Conservation (phyloP, 2,113 vertebrate species). For the Vanacampus margaritifer region DNA sequence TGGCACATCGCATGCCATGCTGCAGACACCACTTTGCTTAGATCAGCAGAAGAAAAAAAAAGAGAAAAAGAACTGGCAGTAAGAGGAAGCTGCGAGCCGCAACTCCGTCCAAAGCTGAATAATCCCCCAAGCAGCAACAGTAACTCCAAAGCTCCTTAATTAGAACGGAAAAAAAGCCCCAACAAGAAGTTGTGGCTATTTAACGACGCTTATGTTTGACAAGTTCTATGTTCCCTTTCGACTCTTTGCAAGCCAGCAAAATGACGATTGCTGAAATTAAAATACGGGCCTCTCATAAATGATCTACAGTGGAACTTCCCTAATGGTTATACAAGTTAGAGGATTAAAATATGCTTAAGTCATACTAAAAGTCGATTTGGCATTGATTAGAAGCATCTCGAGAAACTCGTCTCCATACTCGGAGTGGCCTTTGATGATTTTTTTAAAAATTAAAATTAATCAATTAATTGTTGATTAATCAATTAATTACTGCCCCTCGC, state of each 20-base stretch:
- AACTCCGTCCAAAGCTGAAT: conserved; percentile 2
- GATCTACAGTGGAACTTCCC: neutral
- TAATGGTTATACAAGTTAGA: neutral
- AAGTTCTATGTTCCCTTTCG: neutral
- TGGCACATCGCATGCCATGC: conserved; percentile 1
- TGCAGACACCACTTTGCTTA: conserved; percentile 5
- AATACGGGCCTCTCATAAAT: neutral
- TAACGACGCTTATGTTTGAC: conserved; percentile 4
- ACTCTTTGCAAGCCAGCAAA: neutral
- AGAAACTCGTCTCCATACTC: too few relatives aligned
- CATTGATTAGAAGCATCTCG: neutral
- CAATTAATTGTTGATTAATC: too few relatives aligned
- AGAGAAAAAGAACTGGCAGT: conserved; percentile 6
- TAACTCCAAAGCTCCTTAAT: conserved; percentile 1
- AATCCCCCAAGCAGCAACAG: neutral
- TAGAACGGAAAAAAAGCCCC: neutral
- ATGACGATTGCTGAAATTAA: neutral
- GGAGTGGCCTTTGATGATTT: too few relatives aligned
- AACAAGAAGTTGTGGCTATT: conserved; percentile 12
- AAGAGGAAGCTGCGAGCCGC: neutral
- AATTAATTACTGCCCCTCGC: too few relatives aligned
- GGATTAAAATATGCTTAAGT: neutral
- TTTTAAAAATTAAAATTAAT: too few relatives aligned
- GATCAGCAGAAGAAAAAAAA: neutral
- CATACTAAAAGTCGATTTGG: neutral